Evolutionary conservation across 2,888 invertebrate species (phyloP).

Genomic region (Antitype chi): DNA sequence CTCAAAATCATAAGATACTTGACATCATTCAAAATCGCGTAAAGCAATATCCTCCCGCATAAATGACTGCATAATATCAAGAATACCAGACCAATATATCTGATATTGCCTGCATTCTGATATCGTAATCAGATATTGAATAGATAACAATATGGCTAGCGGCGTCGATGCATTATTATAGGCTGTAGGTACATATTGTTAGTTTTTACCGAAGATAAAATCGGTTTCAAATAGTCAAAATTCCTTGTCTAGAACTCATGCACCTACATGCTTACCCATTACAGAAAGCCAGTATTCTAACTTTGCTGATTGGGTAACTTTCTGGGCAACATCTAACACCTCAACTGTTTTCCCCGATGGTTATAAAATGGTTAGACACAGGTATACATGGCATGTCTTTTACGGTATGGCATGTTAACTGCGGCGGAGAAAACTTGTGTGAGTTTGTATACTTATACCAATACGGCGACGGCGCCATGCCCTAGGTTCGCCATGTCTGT

Average conservation of each 20-base stretch:
- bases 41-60: neutral
- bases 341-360: too few species aligned
- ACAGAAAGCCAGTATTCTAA: neutral
- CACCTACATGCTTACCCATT: neutral
- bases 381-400: neutral
- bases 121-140: slow-evolving; percentile 1
- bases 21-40: neutral
- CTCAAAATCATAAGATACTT: too few species aligned
- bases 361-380: neutral
- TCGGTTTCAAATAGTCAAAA: neutral
- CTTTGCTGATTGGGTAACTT: neutral
- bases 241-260: too few species aligned
- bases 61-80: neutral
- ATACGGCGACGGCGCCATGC: neutral
- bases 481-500: neutral
- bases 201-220: neutral
- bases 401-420: too few species aligned
- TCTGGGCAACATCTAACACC: too few species aligned
- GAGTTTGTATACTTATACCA: neutral
- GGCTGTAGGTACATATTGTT: neutral
- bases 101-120: neutral
- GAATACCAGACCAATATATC: neutral
- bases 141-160: neutral
- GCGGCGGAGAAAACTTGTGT: neutral
- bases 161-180: neutral